Base-by-base conservation (phyloP, 1,140 invertebrate species). In the Drepana arcuata region DNA sequence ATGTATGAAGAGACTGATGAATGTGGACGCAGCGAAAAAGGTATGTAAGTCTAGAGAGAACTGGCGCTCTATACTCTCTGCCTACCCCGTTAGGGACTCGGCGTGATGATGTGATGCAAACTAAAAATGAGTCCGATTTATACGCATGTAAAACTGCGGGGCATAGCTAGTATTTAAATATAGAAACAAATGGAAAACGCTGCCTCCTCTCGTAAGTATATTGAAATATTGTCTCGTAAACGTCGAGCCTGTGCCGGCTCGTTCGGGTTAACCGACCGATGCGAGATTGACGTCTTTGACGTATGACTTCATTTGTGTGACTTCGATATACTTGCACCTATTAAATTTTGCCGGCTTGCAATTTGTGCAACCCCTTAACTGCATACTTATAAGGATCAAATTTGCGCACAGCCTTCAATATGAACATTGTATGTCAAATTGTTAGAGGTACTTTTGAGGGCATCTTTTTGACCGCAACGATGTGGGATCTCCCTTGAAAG, bases 201-300 rank as follows among this genome's bases (percentile, higher is more conserved):
- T 34, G 42, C 42, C 44, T 51, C 31, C 45, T 57, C 74, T 79
- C 71, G 65, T 79, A 79, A 79, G 71, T 52, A 74, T 70, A 75
- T 74, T 79, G 71, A 79, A 74, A 74, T 77, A 79, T 79, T 53
- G 57, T 67, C 52, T 66, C 72, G 48, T 79, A 79, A 79, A 79
- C 28, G 54, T 64, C 66, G 53, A 48, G 57, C 55, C 57, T 49
- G 48, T n/a, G 51, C 56, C 40, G 46, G 48, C 54, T 71, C 56
- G 52, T 61, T 61, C 63, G 35, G 48, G 44, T 51, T 66, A 70
- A 74, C 73, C 67, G 58, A 67, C 58, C 57, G 48, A 66, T 48
- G 28, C 36, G 51, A 48, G 45, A 62, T 62, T 57, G 58, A 62
- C 41, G 33, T 18, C 10, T 32, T 40, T 69, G 75, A 80, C 68